Evolutionary conservation across 2,888 invertebrate species (phyloP).

Genomic region (Melinaea menophilus): DNA sequence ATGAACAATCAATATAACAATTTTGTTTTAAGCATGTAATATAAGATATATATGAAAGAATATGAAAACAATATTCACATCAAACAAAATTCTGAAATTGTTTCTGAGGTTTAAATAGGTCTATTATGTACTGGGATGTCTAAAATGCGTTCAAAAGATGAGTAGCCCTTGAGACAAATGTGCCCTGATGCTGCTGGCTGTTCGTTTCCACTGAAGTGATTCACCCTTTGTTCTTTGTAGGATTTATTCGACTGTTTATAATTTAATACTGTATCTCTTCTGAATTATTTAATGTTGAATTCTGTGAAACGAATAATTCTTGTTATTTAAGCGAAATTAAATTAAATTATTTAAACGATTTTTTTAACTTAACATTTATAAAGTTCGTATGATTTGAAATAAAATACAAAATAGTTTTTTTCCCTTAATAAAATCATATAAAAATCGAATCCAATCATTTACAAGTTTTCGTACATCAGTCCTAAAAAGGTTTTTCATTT

Average conservation of each 20-base stretch:
- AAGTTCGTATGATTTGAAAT: too few species aligned
- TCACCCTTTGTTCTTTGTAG: constrained; percentile 13
- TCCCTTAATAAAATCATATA: too few species aligned
- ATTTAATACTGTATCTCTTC: neutral
- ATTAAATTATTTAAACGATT: neutral
- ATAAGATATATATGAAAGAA: too few species aligned
- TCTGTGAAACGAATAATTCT: neutral
- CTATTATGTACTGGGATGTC: constrained; percentile 21
- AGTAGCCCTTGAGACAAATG: constrained; percentile 24
- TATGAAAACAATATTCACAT: neutral
- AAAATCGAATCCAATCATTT: too few species aligned
- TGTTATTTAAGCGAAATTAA: neutral
- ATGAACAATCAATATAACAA: too few species aligned
- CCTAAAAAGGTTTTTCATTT: too few species aligned
- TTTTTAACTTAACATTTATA: neutral
- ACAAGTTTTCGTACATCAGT: too few species aligned
- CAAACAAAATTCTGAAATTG: constrained; percentile 18
- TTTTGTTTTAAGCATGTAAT: too few species aligned
- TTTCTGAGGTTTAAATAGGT: constrained; percentile 13
- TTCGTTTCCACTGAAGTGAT: constrained; percentile 15
- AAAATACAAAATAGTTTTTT: too few species aligned
- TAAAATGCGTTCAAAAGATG: constrained; percentile 25
- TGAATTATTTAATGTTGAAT: neutral
- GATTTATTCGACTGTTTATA: constrained; percentile 7
- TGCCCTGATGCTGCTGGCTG: constrained; percentile 29